Conservation (phyloP, 2,888 invertebrate species). For the Bimastos eiseni region DNA sequence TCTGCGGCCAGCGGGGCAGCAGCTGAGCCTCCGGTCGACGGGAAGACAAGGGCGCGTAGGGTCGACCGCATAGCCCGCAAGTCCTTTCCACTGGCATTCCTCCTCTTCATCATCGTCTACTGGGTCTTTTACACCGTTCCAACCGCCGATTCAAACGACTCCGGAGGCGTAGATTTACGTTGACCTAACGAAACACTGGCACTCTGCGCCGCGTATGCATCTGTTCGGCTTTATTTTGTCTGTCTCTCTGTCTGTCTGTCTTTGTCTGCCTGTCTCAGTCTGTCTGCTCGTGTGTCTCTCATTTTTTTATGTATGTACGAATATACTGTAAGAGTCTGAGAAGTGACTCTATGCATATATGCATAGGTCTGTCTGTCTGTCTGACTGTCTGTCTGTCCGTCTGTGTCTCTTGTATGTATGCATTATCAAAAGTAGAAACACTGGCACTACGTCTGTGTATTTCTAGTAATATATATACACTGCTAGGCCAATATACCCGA, state of each 20-base stretch:
- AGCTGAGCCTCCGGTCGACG: conserved; percentile 26
- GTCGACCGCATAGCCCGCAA: conserved; percentile 45
- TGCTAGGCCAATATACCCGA: neutral
- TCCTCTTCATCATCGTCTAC: conserved; percentile 45
- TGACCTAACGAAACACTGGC: neutral
- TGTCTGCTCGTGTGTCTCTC: neutral
- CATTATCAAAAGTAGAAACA: too few species aligned
- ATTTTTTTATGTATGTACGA: too few species aligned
- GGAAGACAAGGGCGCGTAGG: conserved; percentile 41
- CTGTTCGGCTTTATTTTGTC: too few species aligned
- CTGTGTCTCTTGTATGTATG: neutral
- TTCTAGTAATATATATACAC: too few species aligned
- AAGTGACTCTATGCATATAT: too few species aligned
- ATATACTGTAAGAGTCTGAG: too few species aligned
- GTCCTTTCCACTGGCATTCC: conserved; percentile 44
- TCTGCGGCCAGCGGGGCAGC: neutral
- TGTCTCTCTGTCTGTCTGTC: neutral
- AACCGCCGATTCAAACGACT: conserved; percentile 26
- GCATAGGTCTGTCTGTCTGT: too few species aligned
- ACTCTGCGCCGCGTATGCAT: neutral
- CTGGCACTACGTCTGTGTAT: too few species aligned
- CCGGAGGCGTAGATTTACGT: neutral
- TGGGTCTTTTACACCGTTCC: conserved; percentile 45
- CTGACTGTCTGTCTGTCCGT: too few species aligned
- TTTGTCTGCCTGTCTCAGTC: neutral